Evolutionary conservation across 2,888 invertebrate species (phyloP).

Genomic region (Gryllus longicercus): DNA sequence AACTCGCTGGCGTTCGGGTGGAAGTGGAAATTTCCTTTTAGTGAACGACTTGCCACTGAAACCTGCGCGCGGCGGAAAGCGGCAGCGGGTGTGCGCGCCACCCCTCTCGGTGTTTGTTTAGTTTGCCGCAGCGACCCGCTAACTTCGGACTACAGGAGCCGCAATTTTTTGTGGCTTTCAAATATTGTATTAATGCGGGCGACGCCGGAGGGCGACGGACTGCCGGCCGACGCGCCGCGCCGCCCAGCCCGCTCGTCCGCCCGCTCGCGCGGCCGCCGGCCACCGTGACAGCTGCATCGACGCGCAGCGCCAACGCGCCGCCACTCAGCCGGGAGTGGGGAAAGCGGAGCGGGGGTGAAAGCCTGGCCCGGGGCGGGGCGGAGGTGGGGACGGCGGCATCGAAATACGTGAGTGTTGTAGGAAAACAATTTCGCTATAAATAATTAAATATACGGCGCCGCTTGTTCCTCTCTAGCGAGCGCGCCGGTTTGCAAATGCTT

Average conservation of each 20-base stretch:
- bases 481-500: constrained; percentile 9
- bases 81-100: too few species aligned
- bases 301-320: background rate
- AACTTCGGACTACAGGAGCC: too few species aligned
- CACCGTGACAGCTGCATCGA: background rate
- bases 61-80: too few species aligned
- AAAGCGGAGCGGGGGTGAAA: too few species aligned
- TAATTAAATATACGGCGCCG: background rate
- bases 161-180: too few species aligned
- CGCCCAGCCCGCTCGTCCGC: background rate
- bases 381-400: background rate
- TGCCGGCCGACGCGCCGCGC: background rate
- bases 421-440: constrained; percentile 1
- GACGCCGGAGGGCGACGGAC: background rate
- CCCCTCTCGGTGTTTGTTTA: too few species aligned
- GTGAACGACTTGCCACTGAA: too few species aligned
- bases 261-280: background rate
- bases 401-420: background rate
- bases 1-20: too few species aligned
- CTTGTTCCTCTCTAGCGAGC: constrained; percentile 1
- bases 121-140: too few species aligned
- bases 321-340: background rate
- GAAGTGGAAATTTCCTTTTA: too few species aligned
- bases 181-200: background rate
- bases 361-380: background rate